Percentiles rank a stretch among this genome's conserved stretches.
phyloP scores from a whole-genome alignment of 2,888 invertebrate species.

The Caenorhabditis drosophilae region DNA sequence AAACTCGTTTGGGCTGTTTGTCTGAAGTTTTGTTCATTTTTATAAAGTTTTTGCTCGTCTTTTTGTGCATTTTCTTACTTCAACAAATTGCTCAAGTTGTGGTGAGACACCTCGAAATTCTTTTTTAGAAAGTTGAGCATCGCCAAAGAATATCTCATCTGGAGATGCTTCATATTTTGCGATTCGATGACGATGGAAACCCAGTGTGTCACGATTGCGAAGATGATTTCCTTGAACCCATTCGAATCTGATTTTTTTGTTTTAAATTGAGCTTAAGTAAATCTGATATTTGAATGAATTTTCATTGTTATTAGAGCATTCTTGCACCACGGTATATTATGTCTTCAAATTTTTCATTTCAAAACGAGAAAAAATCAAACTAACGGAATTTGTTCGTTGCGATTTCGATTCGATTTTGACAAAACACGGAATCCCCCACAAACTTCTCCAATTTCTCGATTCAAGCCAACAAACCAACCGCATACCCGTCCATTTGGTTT shows the following conservation, averaged over 20 bases:
- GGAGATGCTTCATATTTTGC: constrained; percentile 30
- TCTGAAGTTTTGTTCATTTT: constrained; percentile 8
- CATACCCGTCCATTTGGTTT: constrained; percentile 40
- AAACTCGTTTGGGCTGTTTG: constrained; percentile 12
- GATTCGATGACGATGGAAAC: constrained; percentile 48
- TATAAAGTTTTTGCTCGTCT: neutral
- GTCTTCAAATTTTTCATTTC: too few relatives aligned
- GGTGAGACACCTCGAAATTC: constrained; percentile 45
- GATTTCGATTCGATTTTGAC: constrained; percentile 33
- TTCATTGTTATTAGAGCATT: too few relatives aligned
- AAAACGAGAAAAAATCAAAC: neutral
- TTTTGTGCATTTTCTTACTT: constrained; percentile 9
- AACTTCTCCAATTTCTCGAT: constrained; percentile 44
- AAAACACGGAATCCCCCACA: constrained; percentile 59
- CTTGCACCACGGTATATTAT: too few relatives aligned
- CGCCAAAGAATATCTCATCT: constrained; percentile 31
- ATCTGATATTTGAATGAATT: too few relatives aligned
- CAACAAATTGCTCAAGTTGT: constrained; percentile 15
- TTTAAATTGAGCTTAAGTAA: neutral
- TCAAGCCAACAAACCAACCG: constrained; percentile 50
- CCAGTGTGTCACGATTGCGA: constrained; percentile 31
- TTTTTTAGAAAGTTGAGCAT: constrained; percentile 33
- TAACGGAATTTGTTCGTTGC: constrained; percentile 37
- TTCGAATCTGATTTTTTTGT: constrained; percentile 32
- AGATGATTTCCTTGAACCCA: constrained; percentile 39